A percentile compares a stretch with the other conserved stretches of the same genome.
These are phyloP conservation scores for Trisateles emortualis DNA, from an alignment of 2,888 invertebrate species.

Conservation along the genomic window DNA sequence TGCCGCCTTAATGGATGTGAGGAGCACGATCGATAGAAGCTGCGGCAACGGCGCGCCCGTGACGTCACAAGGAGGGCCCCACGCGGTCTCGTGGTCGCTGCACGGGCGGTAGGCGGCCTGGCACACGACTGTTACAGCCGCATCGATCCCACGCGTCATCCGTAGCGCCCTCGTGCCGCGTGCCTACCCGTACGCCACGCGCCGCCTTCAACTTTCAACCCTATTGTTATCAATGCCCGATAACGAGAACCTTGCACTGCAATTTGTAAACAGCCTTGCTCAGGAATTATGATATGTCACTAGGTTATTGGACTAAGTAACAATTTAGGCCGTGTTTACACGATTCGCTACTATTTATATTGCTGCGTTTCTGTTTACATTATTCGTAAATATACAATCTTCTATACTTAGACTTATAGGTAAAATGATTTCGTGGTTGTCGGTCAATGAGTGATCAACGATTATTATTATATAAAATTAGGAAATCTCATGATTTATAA, in stretches of 20 bases:
- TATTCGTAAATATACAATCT: too few species aligned
- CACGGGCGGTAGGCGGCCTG: constrained; percentile 47
- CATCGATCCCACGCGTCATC: constrained; percentile 56
- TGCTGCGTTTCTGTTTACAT: too few species aligned
- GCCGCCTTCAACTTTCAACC: constrained; percentile 13
- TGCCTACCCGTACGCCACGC: constrained; percentile 19
- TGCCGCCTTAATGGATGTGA: constrained; percentile 54
- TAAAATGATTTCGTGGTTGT: too few species aligned
- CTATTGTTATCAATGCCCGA: constrained; percentile 14
- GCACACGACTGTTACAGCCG: too few species aligned
- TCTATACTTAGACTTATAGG: too few species aligned
- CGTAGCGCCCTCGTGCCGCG: constrained; percentile 26
- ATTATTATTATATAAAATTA: too few species aligned
- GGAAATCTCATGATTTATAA: too few species aligned
- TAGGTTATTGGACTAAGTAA: too few species aligned
- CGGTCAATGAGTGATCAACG: too few species aligned
- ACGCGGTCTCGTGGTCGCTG: constrained; percentile 42
- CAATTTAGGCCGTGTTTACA: too few species aligned
- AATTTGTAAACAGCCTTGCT: constrained; percentile 7
- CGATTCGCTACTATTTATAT: too few species aligned
- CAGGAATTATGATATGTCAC: too few species aligned
- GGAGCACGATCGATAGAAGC: constrained; percentile 25
- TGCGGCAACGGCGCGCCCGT: constrained; percentile 61
- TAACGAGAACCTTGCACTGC: constrained; percentile 4
- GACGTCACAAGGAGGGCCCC: constrained; percentile 59